Conservation (phyloP, 2,113 vertebrate genomes). For the Arothron firmamentum region DNA sequence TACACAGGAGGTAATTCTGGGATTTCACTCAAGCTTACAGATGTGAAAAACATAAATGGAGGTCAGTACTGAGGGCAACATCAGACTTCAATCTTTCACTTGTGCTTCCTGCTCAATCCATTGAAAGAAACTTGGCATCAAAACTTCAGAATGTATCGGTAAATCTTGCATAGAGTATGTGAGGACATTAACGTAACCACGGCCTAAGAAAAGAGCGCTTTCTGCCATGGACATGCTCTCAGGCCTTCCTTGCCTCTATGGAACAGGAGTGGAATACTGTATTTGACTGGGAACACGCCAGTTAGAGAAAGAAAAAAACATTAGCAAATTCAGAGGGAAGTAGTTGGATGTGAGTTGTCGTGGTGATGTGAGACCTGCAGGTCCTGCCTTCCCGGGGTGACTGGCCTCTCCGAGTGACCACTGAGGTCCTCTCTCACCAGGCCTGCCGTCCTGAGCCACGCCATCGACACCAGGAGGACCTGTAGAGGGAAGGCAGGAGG, state of each 20-base stretch:
- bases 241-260: conserved; percentile 33
- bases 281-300: conserved; percentile 42
- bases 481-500: conserved; percentile 40
- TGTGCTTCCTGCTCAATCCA: conserved; percentile 28
- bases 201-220: no score
- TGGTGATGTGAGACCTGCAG: conserved; percentile 72
- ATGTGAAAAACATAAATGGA: conserved; percentile 51
- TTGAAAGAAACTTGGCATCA: conserved; percentile 22
- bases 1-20: conserved; percentile 57
- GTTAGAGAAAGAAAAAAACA: conserved; percentile 39
- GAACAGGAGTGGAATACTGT: conserved; percentile 25
- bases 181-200: conserved; percentile 50
- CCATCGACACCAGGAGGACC: conserved; percentile 86
- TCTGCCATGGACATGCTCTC: conserved; percentile 29
- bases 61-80: conserved; percentile 46
- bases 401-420: conserved; percentile 81
- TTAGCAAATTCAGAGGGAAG: conserved; percentile 37
- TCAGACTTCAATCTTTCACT: conserved; percentile 64
- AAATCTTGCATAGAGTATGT: conserved; percentile 16
- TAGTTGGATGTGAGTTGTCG: conserved; percentile 51
- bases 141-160: conserved; percentile 32
- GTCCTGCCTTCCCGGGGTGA: conserved; percentile 77
- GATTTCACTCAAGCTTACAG: conserved; percentile 43
- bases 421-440: conserved; percentile 82
- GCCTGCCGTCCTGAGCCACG: conserved; percentile 80